A percentile compares a stretch with the other conserved stretches of the same genome.
phyloP scores from a whole-genome alignment of 2,113 vertebrate species.

The Tetrax tetrax region DNA sequence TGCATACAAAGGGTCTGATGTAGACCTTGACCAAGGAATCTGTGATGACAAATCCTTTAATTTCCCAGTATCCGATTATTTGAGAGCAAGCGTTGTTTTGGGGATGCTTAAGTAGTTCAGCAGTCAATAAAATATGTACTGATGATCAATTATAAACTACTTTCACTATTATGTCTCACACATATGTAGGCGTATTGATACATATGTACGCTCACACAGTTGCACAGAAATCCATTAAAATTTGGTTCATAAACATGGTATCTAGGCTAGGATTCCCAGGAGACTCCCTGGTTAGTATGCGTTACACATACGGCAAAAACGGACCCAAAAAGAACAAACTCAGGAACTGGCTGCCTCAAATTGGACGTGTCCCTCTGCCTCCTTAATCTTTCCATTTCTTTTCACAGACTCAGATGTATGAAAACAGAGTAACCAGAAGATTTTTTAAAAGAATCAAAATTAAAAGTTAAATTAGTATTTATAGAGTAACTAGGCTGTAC shows the following conservation, averaged over 20 bases:
- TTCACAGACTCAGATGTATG: not conserved
- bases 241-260: not conserved
- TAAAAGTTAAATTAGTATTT: not conserved
- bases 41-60: not conserved
- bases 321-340: not conserved
- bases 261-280: not conserved
- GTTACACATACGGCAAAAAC: not conserved
- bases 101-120: not conserved
- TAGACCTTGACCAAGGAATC: not conserved
- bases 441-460: not conserved
- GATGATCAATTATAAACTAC: not conserved
- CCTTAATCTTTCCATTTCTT: not conserved
- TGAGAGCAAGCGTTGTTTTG: not conserved
- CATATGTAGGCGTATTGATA: accelerated
- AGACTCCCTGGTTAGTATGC: too few relatives aligned
- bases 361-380: not conserved
- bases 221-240: not conserved
- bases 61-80: not conserved
- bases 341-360: not conserved
- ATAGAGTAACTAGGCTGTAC: not conserved
- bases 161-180: not conserved
- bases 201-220: accelerated
- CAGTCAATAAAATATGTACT: not conserved
- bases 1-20: not conserved
- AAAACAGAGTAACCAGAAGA: not conserved